These are phyloP conservation scores for Xiphophorus hellerii DNA, from an alignment of 2,113 vertebrate species.

Conservation along the genomic window DNA sequence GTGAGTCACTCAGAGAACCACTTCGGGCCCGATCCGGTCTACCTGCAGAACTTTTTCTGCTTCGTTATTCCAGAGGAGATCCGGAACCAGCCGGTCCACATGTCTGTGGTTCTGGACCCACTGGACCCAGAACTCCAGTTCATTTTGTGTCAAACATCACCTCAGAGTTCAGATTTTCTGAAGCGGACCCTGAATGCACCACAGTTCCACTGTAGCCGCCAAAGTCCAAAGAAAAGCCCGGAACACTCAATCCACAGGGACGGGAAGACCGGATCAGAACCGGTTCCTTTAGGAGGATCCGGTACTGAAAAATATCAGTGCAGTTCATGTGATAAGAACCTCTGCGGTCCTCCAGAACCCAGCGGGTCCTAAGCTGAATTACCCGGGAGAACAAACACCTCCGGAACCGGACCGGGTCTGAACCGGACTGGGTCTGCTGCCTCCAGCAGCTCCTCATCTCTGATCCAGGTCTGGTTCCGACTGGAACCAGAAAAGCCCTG, in stretches of 20 bases:
- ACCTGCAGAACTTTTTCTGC: background rate
- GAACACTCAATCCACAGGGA: no score
- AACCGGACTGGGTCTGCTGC: background rate
- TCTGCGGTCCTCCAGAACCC: background rate
- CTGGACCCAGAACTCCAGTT: background rate
- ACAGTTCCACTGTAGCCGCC: background rate
- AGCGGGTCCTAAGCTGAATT: no score
- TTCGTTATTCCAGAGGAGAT: background rate
- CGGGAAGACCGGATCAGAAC: no score
- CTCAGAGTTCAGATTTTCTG: no score
- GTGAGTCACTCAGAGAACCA: background rate
- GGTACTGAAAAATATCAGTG: background rate
- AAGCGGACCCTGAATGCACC: background rate
- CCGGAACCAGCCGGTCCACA: no score
- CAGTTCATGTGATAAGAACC: background rate
- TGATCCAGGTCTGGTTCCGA: background rate
- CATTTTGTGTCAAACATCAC: background rate
- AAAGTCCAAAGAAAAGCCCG: background rate
- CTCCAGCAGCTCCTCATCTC: background rate
- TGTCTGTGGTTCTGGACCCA: background rate
- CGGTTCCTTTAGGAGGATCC: background rate
- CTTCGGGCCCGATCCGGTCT: background rate
- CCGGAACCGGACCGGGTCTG: no score
- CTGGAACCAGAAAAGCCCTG: background rate
- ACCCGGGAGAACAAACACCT: no score